Evolutionary conservation across 2,888 invertebrate genomes (phyloP), one percentile per base, ranked within the genome.

Genomic region (Cerastis leucographa): DNA sequence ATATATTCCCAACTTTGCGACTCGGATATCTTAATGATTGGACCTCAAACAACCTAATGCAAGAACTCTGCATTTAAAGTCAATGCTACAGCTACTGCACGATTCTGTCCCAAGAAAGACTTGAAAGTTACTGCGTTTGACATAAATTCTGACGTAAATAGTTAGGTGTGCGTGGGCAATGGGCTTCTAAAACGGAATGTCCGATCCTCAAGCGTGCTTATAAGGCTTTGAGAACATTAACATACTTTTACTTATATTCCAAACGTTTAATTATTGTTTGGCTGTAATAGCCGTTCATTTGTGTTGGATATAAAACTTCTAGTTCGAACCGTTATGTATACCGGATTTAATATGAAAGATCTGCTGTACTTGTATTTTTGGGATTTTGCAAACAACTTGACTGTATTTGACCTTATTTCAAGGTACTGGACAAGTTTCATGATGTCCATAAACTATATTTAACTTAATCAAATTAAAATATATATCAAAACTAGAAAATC

Each of bases 171-270:
- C 40, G 71, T 74, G 66, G 74, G 71, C 40, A 54, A 29, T 64
- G 69, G 74, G 62, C 42, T 61, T 22, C 54, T 65, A 80, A 71
- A 78, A 73, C 66, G 70, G 72, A 78, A 76, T 76, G 68, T 51
- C n/a, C 65, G 49, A 76, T 67, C 69, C 59, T 75, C 44, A 35
- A 40, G 14, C 46, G 19, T 68, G 40, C 69, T 40, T 54, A 74
- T 71, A 76, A 70, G 81, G 75, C 68, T 71, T 56, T 72, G 66
- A 79, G 65, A 46, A 77, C 74, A 79, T 80, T 77, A 81, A 74
- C 80, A 80, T 71, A 82, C 76, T 87, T 84, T 80, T 79, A 76
- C 76, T 78, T 74, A 68, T 66, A 74, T 76, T 78, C 40, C 54
- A 69, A 74, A 76, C 66, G 40, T 74, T 66, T 68, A 74, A 74